phyloP scores from a whole-genome alignment of 2,888 invertebrate species.

The Tethea ocularis region DNA sequence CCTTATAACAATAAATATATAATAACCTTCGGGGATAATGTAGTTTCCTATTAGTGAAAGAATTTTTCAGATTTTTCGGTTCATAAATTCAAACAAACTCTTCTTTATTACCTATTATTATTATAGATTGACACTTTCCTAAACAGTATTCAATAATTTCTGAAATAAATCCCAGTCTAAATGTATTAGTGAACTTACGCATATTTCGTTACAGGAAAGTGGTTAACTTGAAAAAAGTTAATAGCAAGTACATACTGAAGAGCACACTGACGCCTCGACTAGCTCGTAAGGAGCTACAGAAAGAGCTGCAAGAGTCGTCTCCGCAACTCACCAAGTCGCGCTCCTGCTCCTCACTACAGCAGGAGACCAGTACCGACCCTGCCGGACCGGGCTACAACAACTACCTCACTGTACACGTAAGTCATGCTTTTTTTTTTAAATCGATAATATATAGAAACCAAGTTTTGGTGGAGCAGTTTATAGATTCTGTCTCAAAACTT shows the following conservation, averaged over 20 bases:
- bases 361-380: slow-evolving; percentile 80
- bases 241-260: slow-evolving; percentile 92
- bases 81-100: too few species aligned
- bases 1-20: too few species aligned
- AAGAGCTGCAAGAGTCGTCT: slow-evolving; percentile 84
- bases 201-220: slow-evolving; percentile 81
- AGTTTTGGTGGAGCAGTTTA: too few species aligned
- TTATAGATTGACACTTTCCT: too few species aligned
- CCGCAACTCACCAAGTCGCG: slow-evolving; percentile 86
- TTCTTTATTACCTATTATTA: too few species aligned
- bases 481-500: too few species aligned
- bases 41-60: too few species aligned
- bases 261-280: slow-evolving; percentile 91
- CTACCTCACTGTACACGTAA: slow-evolving; percentile 90
- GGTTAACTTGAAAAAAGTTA: slow-evolving; percentile 88
- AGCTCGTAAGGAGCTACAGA: slow-evolving; percentile 87
- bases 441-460: too few species aligned
- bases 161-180: background rate
- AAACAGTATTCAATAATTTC: too few species aligned
- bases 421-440: slow-evolving; percentile 42
- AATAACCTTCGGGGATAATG: too few species aligned
- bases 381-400: slow-evolving; percentile 86
- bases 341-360: slow-evolving; percentile 88
- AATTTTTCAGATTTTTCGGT: too few species aligned
- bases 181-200: background rate